Evolutionary conservation across 2,888 invertebrate species (phyloP).

Genomic region (Escarpia spicata): DNA sequence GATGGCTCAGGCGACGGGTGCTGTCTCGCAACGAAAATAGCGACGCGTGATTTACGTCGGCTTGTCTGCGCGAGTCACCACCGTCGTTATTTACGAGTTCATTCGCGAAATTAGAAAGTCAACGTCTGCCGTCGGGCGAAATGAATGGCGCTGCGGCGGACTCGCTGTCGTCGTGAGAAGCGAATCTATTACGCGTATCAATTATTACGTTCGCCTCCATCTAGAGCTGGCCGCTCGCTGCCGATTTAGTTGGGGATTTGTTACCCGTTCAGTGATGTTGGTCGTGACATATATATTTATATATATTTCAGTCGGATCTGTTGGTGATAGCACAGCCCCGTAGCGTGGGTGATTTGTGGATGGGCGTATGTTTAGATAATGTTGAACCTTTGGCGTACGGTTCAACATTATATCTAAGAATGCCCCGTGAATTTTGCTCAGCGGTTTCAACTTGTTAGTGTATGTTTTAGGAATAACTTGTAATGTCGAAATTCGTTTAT

Average conservation of each 20-base stretch:
- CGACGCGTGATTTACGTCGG: conserved; percentile 3
- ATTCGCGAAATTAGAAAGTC: conserved; percentile 16
- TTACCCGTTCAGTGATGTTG: neutral
- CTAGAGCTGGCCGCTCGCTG: neutral
- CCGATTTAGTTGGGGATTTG: neutral
- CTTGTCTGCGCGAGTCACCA: neutral
- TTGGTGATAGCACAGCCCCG: too few relatives aligned
- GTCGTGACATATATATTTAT: neutral
- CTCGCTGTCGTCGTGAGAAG: conserved; percentile 1
- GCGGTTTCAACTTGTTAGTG: too few relatives aligned
- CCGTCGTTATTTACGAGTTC: conserved; percentile 5
- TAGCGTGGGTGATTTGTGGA: too few relatives aligned
- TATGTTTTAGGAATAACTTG: too few relatives aligned
- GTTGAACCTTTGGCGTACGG: too few relatives aligned
- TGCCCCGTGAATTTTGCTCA: too few relatives aligned
- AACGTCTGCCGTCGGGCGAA: conserved; percentile 3
- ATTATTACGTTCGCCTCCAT: neutral
- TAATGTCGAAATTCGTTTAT: too few relatives aligned
- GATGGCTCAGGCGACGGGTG: neutral
- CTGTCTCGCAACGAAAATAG: neutral
- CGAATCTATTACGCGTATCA: conserved; percentile 16
- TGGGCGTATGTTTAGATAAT: too few relatives aligned
- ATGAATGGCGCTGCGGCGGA: neutral
- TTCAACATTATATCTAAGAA: too few relatives aligned
- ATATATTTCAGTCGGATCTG: too few relatives aligned